Conservation (phyloP, 2,797 vertebrate genomes). For the Rhadinocentrus ornatus region DNA sequence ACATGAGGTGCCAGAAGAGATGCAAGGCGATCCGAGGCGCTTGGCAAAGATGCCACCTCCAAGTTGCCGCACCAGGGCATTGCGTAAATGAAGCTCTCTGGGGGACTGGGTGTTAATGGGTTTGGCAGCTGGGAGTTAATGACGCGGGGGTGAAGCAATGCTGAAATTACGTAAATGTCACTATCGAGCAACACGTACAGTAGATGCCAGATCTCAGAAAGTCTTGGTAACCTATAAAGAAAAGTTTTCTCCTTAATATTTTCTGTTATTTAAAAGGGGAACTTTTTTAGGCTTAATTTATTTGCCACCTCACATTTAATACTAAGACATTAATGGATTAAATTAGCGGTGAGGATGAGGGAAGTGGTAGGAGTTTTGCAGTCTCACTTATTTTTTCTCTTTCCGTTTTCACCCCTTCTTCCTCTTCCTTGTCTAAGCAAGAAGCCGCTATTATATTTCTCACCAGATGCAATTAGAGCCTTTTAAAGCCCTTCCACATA, state of each 20-base stretch:
- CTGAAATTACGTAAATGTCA: conserved; percentile 75
- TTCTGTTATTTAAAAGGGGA: conserved; percentile 34
- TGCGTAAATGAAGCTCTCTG: conserved; percentile 70
- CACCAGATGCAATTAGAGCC: conserved; percentile 77
- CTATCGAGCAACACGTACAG: conserved; percentile 54
- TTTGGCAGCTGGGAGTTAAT: conserved; percentile 57
- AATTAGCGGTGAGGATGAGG: conserved; percentile 39
- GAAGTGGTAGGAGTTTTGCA: conserved; percentile 50
- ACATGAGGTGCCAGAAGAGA: conserved; percentile 57
- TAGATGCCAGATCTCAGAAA: conserved; percentile 53
- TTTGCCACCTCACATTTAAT: conserved; percentile 40
- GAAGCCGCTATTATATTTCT: conserved; percentile 70
- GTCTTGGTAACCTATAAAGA: conserved; percentile 41
- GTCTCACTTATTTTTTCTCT: conserved; percentile 47
- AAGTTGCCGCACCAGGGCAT: conserved; percentile 47
- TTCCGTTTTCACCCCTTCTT: conserved; percentile 43
- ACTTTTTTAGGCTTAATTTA: conserved; percentile 14
- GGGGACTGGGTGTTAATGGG: conserved; percentile 74
- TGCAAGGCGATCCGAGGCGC: conserved; percentile 39
- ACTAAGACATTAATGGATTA: conserved; percentile 41
- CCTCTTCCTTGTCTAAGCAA: conserved; percentile 62
- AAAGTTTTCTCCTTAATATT: conserved; percentile 26
- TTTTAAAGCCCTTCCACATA: conserved; percentile 73
- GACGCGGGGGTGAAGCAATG: conserved; percentile 65
- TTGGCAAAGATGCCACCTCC: conserved; percentile 59